Conservation (phyloP, 2,797 vertebrate species). For the Mus caroli region DNA sequence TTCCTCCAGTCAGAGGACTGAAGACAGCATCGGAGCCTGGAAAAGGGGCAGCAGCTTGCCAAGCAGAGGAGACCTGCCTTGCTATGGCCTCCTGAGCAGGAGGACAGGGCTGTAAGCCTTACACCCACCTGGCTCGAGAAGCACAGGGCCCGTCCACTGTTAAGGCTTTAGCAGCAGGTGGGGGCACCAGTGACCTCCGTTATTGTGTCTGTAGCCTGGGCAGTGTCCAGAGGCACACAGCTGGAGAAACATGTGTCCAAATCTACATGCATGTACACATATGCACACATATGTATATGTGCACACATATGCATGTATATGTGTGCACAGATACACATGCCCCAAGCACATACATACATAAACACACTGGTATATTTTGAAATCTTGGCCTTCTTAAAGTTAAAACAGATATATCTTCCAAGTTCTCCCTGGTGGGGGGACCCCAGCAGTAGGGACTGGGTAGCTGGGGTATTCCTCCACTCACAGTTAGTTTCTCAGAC, state of each 20-base stretch:
- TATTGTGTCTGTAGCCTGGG: neutral
- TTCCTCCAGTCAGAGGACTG: neutral
- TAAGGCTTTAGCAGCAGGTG: accelerated
- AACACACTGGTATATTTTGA: neutral
- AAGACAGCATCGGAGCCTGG: neutral
- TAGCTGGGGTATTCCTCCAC: neutral
- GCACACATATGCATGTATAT: neutral
- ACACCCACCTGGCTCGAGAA: neutral
- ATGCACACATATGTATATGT: neutral
- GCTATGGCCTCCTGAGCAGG: neutral
- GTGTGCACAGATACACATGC: neutral
- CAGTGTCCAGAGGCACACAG: neutral
- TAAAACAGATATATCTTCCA: neutral
- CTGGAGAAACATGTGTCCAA: neutral
- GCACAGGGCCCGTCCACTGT: neutral
- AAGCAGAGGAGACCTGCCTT: neutral
- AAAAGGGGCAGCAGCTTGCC: neutral
- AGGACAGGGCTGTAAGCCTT: too few relatives aligned
- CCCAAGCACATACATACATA: too few relatives aligned
- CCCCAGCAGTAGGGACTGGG: neutral
- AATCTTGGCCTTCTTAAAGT: conserved; percentile 8
- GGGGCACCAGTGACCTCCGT: too few relatives aligned
- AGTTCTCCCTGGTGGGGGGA: neutral
- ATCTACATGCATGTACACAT: too few relatives aligned
- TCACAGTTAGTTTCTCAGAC: neutral